Base-by-base conservation (phyloP, 2,797 vertebrate genomes). In the Orestias chungarensis region DNA sequence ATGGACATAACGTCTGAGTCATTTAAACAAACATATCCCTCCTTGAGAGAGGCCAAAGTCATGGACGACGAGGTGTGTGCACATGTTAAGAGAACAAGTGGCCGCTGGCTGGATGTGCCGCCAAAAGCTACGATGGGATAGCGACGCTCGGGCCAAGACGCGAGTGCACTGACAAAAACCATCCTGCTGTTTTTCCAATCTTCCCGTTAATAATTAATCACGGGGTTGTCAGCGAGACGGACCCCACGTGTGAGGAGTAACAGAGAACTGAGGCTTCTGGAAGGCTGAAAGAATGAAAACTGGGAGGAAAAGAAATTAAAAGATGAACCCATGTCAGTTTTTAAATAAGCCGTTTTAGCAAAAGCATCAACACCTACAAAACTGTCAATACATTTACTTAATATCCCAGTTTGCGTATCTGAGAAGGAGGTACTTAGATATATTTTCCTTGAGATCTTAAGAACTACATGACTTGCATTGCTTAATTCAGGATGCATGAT, bases 21-120 rank as follows among this genome's bases (percentile, higher is more conserved):
- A 89, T 90, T 89, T 69, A 84, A 88, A 80, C 86, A 92, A 89
- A 91, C 87, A 88, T 6, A 55, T 31, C 27, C 38, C 38, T 62
- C 73, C 69, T 65, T 81, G 50, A 29, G 68, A 72, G 42, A 69
- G 43, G 59, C 66, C 46, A 70, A 71, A 68, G 72, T 77, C 66
- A 71, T 62, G 68, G 27, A 80, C 29, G 38, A 49, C 8, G 31
- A 1, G 50, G 49, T 73, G 75, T 64, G 72, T 50, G n/a, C 20
- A 52, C 43, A 23, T 29, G 66, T 62, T n/a, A 67, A 7, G 23
- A 71, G 81, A 81, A 40, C 47, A 59, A 62, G 4, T 55, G 52
- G 31, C 79, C 67, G 84, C 62, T 74, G 83, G 78, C 82, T 75
- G 42, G 71, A 75, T 71, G 65, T 38, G 40, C 18, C 38, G 68